Base-by-base conservation (phyloP, 1,140 invertebrate species). In the Conopomorpha cramerella region DNA sequence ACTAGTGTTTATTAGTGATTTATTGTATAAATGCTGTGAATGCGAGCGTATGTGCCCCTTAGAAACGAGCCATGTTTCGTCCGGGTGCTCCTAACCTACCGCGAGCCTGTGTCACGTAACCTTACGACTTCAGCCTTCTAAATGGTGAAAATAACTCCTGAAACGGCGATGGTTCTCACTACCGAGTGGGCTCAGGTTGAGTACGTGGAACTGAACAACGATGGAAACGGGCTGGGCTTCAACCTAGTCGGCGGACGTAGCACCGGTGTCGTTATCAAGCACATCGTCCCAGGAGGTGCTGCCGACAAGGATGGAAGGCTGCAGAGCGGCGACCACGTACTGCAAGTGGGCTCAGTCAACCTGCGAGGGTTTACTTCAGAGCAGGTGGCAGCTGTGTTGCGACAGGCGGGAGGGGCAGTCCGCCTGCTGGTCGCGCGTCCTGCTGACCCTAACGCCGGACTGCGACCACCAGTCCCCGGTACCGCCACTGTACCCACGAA, bases 191-290 rank as follows among this genome's bases (percentile, higher is more conserved):
- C 90, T 44, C 91, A 94, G 81, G 88, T 94, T 55, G 92, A 95
- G 84, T 88, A 91, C 46, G 90, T 95, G 59, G 91, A 94, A 71
- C 81, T 95, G 38, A 81, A 88, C 35, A 94, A 93, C 70, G 91
- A 94, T 88, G 85, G 84, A 34, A 85, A 84, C 48, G 84, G 85
- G n/a, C 64, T 86, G 25, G 85, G 85, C 34, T 98, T 98, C 77
- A 95, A 95, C 33, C 92, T 98, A 45, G 94, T 97, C 44, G 95
- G 95, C 31, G 95, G 95, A 6, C 81, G 91, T 30, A 95, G 91
- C 63, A 96, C 95, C 13, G 95, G 95, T n/a, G 95, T 98, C 33
- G 93, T 98, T 6, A 92, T 98, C 36, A 98, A 98, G 73, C 93
- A 92, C 34, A 90, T 98, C 31, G 81, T 96, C 12, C 93, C 93